phyloP scores from a whole-genome alignment of 2,888 invertebrate genomes.

The Alentia gelatinosa region DNA sequence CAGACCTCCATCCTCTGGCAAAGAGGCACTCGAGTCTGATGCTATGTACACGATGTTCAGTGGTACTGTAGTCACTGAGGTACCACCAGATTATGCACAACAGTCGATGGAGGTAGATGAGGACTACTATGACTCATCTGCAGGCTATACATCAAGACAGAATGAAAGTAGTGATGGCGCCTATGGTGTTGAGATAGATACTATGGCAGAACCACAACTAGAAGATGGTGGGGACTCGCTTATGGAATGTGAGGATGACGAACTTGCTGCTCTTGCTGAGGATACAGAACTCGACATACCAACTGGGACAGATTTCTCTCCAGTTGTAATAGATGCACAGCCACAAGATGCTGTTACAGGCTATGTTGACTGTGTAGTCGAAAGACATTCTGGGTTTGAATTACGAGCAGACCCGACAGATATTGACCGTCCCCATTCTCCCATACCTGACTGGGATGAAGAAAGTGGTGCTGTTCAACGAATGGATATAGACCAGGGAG shows the following conservation, averaged over 20 bases:
- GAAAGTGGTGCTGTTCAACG: not conserved
- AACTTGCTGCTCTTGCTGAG: conserved; percentile 59
- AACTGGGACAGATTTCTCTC: conserved; percentile 38
- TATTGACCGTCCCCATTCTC: conserved; percentile 83
- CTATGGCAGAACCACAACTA: conserved; percentile 60
- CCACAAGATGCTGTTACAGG: not conserved
- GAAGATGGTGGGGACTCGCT: conserved; percentile 31
- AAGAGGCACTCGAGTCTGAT: conserved; percentile 63
- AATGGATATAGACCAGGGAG: conserved; percentile 70
- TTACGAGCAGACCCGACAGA: conserved; percentile 80
- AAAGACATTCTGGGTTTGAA: conserved; percentile 53
- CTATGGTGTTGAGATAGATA: conserved; percentile 73
- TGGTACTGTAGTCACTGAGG: conserved; percentile 57
- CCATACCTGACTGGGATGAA: conserved; percentile 76
- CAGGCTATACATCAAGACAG: not conserved
- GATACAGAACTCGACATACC: conserved; percentile 56
- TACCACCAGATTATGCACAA: conserved; percentile 56
- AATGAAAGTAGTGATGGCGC: conserved; percentile 37
- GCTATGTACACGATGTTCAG: conserved; percentile 55
- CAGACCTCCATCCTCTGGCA: conserved; percentile 58
- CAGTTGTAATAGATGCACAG: not conserved
- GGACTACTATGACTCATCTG: conserved; percentile 12
- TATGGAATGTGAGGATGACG: conserved; percentile 55
- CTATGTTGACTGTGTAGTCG: not conserved
- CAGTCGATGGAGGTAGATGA: conserved; percentile 44